phyloP scores from a whole-genome alignment of 2,113 vertebrate genomes.

The Ramphastos sulfuratus region DNA sequence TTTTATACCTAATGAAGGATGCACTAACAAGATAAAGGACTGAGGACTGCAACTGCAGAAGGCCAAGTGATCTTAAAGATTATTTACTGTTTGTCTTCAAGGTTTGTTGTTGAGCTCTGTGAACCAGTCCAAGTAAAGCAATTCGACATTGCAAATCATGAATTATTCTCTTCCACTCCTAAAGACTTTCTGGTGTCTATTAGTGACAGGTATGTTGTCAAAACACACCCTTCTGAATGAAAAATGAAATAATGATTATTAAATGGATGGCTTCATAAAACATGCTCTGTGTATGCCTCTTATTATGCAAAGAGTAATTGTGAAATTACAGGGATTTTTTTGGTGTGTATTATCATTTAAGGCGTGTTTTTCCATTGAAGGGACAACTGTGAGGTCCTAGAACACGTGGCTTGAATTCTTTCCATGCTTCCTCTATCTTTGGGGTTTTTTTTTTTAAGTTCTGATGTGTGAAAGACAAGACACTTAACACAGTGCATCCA shows the following conservation, averaged over 20 bases:
- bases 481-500: neutral
- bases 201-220: slow-evolving; percentile 90
- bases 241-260: neutral
- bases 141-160: slow-evolving; percentile 97
- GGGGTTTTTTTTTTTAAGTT: neutral
- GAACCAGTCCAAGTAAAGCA: slow-evolving; percentile 99
- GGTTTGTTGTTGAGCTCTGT: slow-evolving; percentile 99
- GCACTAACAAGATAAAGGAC: neutral
- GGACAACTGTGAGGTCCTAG: neutral
- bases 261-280: neutral
- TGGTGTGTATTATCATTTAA: neutral
- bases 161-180: slow-evolving; percentile 97
- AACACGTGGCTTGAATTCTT: neutral
- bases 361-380: neutral
- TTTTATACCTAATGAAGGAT: neutral
- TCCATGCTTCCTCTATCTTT: neutral
- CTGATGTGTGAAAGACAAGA: neutral
- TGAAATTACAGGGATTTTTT: neutral
- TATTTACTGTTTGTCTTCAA: slow-evolving; percentile 63
- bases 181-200: slow-evolving; percentile 98
- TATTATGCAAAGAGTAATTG: neutral
- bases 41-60: neutral
- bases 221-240: neutral
- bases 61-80: neutral
- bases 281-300: neutral